These are phyloP conservation scores for Ficedula albicollis DNA, from an alignment of 2,797 vertebrate genomes.

Conservation along the genomic window DNA sequence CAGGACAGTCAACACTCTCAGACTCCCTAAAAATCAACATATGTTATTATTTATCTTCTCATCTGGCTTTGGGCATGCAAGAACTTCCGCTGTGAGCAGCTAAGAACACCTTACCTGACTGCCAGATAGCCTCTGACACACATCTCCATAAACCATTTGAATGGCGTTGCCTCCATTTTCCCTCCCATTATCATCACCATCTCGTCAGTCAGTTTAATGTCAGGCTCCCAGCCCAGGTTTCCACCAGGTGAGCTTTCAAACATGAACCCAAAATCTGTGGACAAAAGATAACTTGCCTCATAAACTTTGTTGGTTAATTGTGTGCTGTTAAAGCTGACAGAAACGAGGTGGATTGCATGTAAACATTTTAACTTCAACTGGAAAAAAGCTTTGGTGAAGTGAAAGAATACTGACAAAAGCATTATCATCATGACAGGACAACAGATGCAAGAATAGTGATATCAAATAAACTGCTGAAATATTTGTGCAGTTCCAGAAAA, in stretches of 20 bases:
- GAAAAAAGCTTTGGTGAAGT: background rate
- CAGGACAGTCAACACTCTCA: background rate
- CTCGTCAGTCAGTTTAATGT: conserved; percentile 97
- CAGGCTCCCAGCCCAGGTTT: conserved; percentile 96
- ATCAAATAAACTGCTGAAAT: background rate
- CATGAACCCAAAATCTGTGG: conserved; percentile 97
- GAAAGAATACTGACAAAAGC: background rate
- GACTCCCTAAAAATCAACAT: background rate
- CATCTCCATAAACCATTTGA: conserved; percentile 99
- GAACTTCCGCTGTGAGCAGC: background rate
- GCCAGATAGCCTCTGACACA: conserved; percentile 95
- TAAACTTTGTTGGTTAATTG: background rate
- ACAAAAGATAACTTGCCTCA: conserved; percentile 4
- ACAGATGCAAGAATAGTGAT: background rate
- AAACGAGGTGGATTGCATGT: background rate
- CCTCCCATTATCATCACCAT: conserved; percentile 99
- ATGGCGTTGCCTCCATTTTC: conserved; percentile 97
- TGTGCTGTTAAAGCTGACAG: background rate
- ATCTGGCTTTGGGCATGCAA: background rate
- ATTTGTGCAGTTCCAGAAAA: background rate
- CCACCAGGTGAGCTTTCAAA: conserved; percentile 97
- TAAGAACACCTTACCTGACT: conserved; percentile 82
- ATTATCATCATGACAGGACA: background rate
- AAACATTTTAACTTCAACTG: background rate
- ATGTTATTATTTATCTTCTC: background rate